Conservation (phyloP, 2,797 vertebrate genomes). For the Limnodromus scolopaceus region DNA sequence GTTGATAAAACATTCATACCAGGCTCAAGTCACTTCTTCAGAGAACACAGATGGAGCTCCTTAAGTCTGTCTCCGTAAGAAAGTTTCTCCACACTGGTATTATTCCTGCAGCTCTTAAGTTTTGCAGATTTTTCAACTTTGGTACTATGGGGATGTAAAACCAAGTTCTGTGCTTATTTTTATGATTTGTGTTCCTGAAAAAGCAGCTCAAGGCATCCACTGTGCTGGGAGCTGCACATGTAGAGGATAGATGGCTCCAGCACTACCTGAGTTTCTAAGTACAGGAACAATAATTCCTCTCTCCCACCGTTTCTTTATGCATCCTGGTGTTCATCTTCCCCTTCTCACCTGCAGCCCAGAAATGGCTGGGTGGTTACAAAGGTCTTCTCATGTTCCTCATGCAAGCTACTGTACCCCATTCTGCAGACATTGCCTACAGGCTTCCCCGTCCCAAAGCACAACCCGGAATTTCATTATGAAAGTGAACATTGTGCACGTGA, state of each 20-base stretch:
- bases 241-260: not conserved
- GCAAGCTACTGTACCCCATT: not conserved
- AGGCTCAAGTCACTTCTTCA: not conserved
- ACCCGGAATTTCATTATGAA: not conserved
- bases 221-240: not conserved
- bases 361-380: not conserved
- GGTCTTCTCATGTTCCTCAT: not conserved
- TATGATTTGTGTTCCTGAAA: not conserved
- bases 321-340: not conserved
- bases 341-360: not conserved
- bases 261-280: not conserved
- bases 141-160: not conserved
- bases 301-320: not conserved
- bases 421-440: not conserved
- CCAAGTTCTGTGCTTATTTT: not conserved
- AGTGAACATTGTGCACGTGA: rapidly evolving
- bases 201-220: not conserved
- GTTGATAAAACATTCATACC: not conserved
- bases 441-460: not conserved
- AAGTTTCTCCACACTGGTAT: not conserved
- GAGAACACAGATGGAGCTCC: not conserved
- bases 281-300: not conserved
- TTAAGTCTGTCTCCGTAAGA: not conserved
- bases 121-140: not conserved
- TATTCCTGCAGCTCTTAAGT: not conserved